Evolutionary conservation across 53 echinoderm and acorn worm genomes (phyloP).

Genomic region (Crossaster papposus): DNA sequence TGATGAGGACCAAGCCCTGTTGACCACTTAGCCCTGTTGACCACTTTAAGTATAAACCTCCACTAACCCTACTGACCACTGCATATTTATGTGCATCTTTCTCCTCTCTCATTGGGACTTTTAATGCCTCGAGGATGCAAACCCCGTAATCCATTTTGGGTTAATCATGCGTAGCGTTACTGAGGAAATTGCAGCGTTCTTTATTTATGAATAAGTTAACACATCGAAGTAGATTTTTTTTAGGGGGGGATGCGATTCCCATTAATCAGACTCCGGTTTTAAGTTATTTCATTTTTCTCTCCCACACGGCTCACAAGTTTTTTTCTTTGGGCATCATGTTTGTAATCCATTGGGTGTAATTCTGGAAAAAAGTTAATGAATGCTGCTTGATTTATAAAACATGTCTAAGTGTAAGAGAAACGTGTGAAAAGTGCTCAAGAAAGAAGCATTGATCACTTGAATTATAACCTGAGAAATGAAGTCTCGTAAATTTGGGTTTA

Average conservation of each 20-base stretch:
- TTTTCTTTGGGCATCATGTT: neutral
- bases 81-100: slow-evolving; percentile 34
- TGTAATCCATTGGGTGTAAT: neutral
- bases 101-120: neutral
- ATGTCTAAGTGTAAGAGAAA: neutral
- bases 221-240: slow-evolving; percentile 3
- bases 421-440: neutral
- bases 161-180: slow-evolving; percentile 40
- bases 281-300: neutral
- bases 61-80: neutral
- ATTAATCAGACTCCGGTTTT: slow-evolving; percentile 15
- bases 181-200: slow-evolving; percentile 15
- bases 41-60: neutral
- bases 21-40: slow-evolving; percentile 30
- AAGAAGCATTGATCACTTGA: neutral
- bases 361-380: neutral
- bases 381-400: slow-evolving; percentile 1
- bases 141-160: slow-evolving; percentile 48
- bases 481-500: neutral
- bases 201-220: slow-evolving; percentile 58
- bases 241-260: neutral
- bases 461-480: neutral
- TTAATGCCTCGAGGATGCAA: neutral
- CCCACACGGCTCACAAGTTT: neutral
- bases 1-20: neutral